Evolutionary conservation across 2,113 vertebrate genomes (phyloP).

Genomic region (Aspiorhynchus laticeps): DNA sequence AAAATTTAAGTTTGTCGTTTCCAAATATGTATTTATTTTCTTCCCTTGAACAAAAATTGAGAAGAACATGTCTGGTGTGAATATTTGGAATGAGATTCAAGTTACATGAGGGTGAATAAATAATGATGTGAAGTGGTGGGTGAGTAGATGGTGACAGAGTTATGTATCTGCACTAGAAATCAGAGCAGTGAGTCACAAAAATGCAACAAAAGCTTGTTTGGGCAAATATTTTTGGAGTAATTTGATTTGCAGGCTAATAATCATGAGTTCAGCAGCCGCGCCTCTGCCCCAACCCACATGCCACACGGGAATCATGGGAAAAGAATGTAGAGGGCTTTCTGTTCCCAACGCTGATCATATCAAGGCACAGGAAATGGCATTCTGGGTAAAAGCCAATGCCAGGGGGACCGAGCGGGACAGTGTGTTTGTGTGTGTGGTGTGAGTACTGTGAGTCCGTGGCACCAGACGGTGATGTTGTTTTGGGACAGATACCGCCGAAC

Average conservation of each 20-base stretch:
- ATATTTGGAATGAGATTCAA: background rate
- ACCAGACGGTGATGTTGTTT: constrained; percentile 38
- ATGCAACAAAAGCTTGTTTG: background rate
- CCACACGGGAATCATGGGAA: constrained; percentile 79
- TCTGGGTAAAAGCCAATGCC: constrained; percentile 56
- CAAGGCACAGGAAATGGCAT: constrained; percentile 74
- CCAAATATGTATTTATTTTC: background rate
- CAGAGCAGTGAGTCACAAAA: background rate
- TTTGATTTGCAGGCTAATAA: constrained; percentile 21
- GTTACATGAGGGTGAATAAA: background rate
- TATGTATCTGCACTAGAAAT: background rate
- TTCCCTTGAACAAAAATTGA: background rate
- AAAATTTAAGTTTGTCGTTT: background rate
- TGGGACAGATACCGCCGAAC: constrained; percentile 42
- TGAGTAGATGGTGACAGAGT: constrained; percentile 1
- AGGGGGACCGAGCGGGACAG: constrained; percentile 51
- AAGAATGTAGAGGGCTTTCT: constrained; percentile 73
- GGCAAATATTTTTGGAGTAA: constrained; percentile 11
- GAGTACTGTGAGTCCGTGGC: constrained; percentile 22
- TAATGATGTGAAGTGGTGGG: background rate
- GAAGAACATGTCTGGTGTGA: background rate
- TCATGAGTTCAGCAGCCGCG: background rate
- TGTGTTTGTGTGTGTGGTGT: constrained; percentile 49
- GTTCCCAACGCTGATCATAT: constrained; percentile 74
- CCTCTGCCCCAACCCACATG: constrained; percentile 40